These are phyloP conservation scores for Coelogynopora nodosa DNA, from an alignment of 2,888 invertebrate species.

Conservation along the genomic window DNA sequence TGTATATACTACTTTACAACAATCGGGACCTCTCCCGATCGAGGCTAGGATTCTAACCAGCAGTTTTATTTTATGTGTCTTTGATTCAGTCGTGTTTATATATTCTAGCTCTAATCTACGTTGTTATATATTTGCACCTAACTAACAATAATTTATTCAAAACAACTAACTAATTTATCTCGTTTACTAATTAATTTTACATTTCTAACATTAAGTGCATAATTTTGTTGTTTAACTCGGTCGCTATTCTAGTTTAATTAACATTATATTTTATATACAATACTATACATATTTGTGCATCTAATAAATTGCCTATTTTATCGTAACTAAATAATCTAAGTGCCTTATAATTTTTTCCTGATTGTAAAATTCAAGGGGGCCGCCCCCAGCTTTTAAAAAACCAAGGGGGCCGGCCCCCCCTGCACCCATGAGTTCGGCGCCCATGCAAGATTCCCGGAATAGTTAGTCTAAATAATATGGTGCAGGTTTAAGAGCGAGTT, in stretches of 20 bases:
- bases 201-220: background rate
- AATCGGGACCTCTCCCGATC: background rate
- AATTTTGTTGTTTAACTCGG: background rate
- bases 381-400: background rate
- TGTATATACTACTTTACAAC: background rate
- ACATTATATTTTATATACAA: background rate
- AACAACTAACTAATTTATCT: background rate
- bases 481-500: too few relatives aligned
- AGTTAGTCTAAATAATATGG: too few relatives aligned
- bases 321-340: slow-evolving; percentile 27
- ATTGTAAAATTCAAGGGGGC: slow-evolving; percentile 3
- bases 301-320: slow-evolving; percentile 24
- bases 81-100: background rate
- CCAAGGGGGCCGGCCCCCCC: background rate
- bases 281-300: background rate
- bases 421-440: background rate
- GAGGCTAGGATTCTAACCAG: background rate
- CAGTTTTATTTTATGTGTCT: background rate
- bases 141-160: background rate
- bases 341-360: slow-evolving; percentile 18
- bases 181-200: too few relatives aligned
- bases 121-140: background rate
- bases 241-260: background rate
- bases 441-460: too few relatives aligned
- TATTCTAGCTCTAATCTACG: background rate